Evolutionary conservation across 2,888 invertebrate species (phyloP).

Genomic region (Drosophila pegasa): DNA sequence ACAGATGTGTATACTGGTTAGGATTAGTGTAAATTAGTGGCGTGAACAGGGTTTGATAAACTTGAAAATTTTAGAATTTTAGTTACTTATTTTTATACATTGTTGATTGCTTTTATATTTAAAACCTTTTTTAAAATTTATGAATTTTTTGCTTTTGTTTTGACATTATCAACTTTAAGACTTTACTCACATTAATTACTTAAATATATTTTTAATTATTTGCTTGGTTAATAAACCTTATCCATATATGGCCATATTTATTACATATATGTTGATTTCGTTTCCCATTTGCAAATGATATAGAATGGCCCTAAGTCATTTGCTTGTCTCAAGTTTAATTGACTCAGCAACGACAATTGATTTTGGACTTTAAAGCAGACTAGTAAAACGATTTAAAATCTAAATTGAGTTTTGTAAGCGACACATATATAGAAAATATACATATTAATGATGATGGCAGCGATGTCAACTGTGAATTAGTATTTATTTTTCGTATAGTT

Average conservation of each 20-base stretch:
- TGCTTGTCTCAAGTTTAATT: background rate
- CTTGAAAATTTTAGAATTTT: no score
- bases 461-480: background rate
- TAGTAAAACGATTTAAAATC: slow-evolving; percentile 14
- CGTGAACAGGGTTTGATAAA: no score
- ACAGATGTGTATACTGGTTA: no score
- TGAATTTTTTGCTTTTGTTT: background rate
- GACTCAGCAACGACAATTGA: background rate
- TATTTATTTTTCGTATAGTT: background rate
- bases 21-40: no score
- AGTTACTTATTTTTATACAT: no score
- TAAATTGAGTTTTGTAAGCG: slow-evolving; percentile 5
- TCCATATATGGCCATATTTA: background rate
- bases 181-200: background rate
- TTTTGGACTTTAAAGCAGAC: slow-evolving; percentile 16
- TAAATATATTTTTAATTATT: background rate
- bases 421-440: slow-evolving; percentile 9
- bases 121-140: background rate
- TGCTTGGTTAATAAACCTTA: background rate
- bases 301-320: background rate
- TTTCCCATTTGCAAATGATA: background rate
- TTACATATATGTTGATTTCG: background rate
- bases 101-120: background rate
- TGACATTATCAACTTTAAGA: background rate
- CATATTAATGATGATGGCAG: background rate